Conservation (phyloP, 2,888 invertebrate genomes). For the Timema podura region DNA sequence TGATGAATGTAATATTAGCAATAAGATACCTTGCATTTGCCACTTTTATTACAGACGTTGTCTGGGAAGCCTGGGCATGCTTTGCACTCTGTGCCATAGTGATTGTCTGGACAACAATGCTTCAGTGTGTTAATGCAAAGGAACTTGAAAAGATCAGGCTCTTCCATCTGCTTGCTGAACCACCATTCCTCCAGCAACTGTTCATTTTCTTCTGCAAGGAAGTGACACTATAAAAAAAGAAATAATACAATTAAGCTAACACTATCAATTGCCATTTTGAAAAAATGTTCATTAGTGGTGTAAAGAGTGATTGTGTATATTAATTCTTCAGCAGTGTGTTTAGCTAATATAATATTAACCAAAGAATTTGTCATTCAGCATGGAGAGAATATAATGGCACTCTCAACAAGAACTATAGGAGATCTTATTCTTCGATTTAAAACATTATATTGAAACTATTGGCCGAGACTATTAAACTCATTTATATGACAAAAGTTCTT, state of each 20-base stretch:
- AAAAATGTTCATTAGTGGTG: too few relatives aligned
- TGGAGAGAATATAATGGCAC: too few relatives aligned
- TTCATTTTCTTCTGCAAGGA: constrained; percentile 80
- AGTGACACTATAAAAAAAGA: constrained; percentile 62
- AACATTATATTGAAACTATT: too few relatives aligned
- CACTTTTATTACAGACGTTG: constrained; percentile 75
- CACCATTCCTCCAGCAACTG: constrained; percentile 85
- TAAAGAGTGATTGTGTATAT: too few relatives aligned
- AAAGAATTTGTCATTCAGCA: too few relatives aligned
- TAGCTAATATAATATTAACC: too few relatives aligned
- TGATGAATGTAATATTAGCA: background rate
- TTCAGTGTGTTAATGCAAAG: constrained; percentile 74
- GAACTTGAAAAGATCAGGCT: constrained; percentile 63
- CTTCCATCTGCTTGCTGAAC: constrained; percentile 59
- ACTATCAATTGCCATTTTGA: too few relatives aligned
- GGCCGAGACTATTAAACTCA: too few relatives aligned
- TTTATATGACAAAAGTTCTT: too few relatives aligned
- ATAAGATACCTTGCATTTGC: constrained; percentile 60
- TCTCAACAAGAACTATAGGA: too few relatives aligned
- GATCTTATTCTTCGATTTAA: too few relatives aligned
- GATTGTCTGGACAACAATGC: constrained; percentile 80
- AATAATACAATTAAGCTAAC: background rate
- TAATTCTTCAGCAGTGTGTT: too few relatives aligned
- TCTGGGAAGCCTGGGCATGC: constrained; percentile 73
- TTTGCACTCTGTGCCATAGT: constrained; percentile 76